Base-by-base conservation (phyloP, 2,113 vertebrate species). In the Nestor notabilis region DNA sequence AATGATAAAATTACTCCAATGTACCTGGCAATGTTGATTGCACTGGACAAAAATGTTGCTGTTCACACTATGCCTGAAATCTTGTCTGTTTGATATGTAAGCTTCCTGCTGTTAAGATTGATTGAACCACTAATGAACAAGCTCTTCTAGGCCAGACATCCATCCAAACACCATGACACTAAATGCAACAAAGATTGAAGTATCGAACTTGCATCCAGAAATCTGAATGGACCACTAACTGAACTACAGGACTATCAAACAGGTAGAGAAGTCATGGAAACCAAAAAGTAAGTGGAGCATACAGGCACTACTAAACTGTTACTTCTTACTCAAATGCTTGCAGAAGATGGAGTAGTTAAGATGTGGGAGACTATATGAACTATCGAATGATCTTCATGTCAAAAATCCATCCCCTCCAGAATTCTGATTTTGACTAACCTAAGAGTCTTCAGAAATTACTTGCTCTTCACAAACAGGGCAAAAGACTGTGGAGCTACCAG, bases 31-130 rank as follows among this genome's bases (percentile, higher is more conserved):
- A 55, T 5, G 56, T 17, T 88, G 63, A 88, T 2, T 64, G n/a
- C 23, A 90, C 3, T 33, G 24, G 44, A 43, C 44, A 52, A 24
- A 85, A 83, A 85, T 27, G 10, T 19, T 68, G 47, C 46, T 87
- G 66, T 65, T 86, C 66, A 88, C 63, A 80, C 39, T 72, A 80
- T 16, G 85, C 56, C 85, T 88, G 47, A 88, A 90, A 90, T 92
- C 16, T 88, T 82, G 90, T 70, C 89, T 92, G 58, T 80, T 94
- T 95, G 56, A 79, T 90, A 94, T 11, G 56, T 69, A 82, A 82
- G 43, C 33, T 88, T 95, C 90, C 49, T 28, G 41, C 65, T 83
- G 35, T 24, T 85, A 52, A 11, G 58, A 90, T 10, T 95, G 75
- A 95, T 14, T 52, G 56, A 90, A 85, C 13, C 16, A 33, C 49